Base-by-base conservation (phyloP, 2,797 vertebrate species). In the Cossypha polioptera region DNA sequence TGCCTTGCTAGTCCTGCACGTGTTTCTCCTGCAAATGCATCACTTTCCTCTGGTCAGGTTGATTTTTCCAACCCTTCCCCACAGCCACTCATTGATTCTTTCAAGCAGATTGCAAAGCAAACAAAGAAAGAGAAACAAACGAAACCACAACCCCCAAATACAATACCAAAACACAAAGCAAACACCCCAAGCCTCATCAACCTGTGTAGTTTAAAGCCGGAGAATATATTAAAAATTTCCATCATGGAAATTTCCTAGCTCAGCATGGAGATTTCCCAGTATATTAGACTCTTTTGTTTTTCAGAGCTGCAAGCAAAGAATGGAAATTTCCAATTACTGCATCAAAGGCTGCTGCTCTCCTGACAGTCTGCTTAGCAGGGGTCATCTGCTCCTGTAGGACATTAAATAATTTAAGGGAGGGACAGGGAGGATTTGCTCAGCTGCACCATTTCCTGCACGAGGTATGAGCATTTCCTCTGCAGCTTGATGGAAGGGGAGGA, bases 291-390 rank as follows among this genome's bases (percentile, higher is more conserved):
- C 96, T 97, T 97, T 78, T 96, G 97, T 96, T 97, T 97, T 93
- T 92, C 94, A 96, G 96, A 94, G 96, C 97, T 98, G 97, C 96
- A 96, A 98, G 97, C 96, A 98, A 97, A 98, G 98, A 97, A 98
- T 98, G 98, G 98, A 98, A 98, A 98, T 98, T 98, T 98, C 98
- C 98, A 97, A 97, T 97, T 96, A 97, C 98, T 97, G 98, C 98
- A 98, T 97, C 96, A 94, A 98, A 98, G 94, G 96, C 97, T 97
- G 96, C 94, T 97, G 95, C 97, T 97, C 95, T 97, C 97, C 98
- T 97, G 97, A 97, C 97, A 95, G 96, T 95, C 97, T 97, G 95
- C 97, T 97, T 95, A 95, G 97, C 96, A 74, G 59, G 98, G 97
- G 97, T 98, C 98, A 98, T 97, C 97, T 96, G 97, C 97, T 98